Percentiles rank a stretch among this genome's conserved stretches.
phyloP scores from a whole-genome alignment of 30 jellyfish, hydroid and myxozoan genomes.

The Mastigias papua region DNA sequence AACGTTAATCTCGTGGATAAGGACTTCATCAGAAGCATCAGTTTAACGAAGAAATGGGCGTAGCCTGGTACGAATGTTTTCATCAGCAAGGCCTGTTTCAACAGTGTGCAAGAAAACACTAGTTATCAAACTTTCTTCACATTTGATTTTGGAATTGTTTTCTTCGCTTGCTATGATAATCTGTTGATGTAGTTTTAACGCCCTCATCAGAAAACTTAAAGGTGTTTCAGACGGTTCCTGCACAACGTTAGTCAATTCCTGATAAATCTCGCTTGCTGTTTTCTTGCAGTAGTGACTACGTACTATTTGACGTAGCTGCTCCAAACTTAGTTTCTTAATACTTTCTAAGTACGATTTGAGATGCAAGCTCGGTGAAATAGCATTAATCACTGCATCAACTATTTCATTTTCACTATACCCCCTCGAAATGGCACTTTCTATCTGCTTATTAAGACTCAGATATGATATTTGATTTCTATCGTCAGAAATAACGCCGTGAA shows the following conservation, averaged over 20 bases:
- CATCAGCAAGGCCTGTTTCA: constrained; percentile 72
- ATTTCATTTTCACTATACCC: neutral
- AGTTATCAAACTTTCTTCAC: neutral
- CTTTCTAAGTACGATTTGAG: neutral
- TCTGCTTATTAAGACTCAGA: neutral
- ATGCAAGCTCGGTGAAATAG: neutral
- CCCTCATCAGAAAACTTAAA: neutral
- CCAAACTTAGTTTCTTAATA: neutral
- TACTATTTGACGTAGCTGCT: neutral
- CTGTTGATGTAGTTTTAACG: neutral
- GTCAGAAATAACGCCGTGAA: neutral
- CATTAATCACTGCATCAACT: neutral
- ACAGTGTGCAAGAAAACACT: constrained; percentile 55
- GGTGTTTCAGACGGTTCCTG: neutral
- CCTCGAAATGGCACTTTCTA: neutral
- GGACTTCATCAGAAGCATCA: constrained; percentile 35
- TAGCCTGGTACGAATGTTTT: constrained; percentile 53
- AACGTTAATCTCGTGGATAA: constrained; percentile 23
- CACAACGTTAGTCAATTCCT: neutral
- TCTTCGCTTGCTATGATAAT: neutral
- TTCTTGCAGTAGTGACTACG: neutral
- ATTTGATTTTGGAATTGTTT: neutral
- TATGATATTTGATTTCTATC: neutral
- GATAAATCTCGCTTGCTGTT: neutral
- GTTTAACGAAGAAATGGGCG: constrained; percentile 46